A percentile compares a stretch with the other conserved stretches of the same genome.
Conservation (phyloP, 2,113 vertebrate genomes). For the Smithornis capensis region DNA sequence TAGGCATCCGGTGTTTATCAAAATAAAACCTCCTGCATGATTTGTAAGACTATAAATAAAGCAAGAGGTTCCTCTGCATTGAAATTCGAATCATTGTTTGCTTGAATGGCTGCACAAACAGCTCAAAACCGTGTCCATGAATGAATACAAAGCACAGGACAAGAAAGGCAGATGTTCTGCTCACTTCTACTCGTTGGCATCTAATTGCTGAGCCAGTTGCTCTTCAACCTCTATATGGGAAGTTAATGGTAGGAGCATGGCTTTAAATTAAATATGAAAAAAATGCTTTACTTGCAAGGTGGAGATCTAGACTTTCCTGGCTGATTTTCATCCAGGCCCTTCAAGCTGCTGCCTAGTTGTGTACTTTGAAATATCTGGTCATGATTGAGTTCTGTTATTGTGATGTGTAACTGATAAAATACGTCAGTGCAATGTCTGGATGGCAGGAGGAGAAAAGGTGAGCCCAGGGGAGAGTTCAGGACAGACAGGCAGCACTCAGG, state of each 20-base stretch:
- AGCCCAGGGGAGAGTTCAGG: not conserved
- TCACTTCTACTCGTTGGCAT: not conserved
- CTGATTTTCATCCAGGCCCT: not conserved
- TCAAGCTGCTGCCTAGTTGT: not conserved
- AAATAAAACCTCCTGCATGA: not conserved
- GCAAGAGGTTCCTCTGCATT: not conserved
- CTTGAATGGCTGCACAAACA: not conserved
- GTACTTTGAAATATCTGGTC: not conserved
- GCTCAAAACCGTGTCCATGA: not conserved
- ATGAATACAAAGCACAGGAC: not conserved
- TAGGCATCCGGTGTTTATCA: not conserved
- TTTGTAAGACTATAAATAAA: constrained; percentile 24
- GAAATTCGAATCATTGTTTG: not conserved
- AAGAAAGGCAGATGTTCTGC: not conserved
- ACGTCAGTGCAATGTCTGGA: fast-evolving
- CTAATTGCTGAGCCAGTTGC: not conserved
- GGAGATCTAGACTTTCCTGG: not conserved
- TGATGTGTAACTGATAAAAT: fast-evolving
- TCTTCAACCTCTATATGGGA: not conserved
- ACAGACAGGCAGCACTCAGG: not conserved
- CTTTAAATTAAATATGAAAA: not conserved
- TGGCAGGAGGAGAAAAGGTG: not conserved
- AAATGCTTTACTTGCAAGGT: not conserved
- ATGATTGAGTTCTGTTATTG: not conserved
- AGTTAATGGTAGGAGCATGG: not conserved